Evolutionary conservation across 37 sponge, comb jelly and placozoan species (phyloP).

Genomic region (Ephydatia muelleri): DNA sequence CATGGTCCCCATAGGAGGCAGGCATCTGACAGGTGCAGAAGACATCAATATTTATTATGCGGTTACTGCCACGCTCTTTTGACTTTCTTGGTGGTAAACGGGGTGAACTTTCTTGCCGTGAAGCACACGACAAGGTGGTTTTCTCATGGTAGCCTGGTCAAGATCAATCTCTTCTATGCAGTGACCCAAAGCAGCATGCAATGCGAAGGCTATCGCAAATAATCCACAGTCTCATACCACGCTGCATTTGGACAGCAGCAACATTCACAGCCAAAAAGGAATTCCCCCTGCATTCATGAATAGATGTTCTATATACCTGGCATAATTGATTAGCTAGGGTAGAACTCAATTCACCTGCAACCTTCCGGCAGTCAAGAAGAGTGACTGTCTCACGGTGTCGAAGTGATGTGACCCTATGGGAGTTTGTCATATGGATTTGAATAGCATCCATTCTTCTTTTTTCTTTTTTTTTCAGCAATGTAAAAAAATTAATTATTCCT

Average conservation of each 20-base stretch:
- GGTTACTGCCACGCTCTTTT: neutral
- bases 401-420: neutral
- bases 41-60: neutral
- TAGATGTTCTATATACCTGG: conserved; percentile 1
- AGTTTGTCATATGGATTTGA: neutral
- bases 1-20: neutral
- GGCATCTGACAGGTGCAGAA: conserved; percentile 1
- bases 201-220: neutral
- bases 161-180: neutral
- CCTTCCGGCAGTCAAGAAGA: neutral
- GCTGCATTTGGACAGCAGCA: conserved; percentile 1
- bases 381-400: neutral
- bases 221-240: neutral
- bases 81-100: neutral
- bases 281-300: neutral
- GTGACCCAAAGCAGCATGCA: neutral
- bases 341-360: neutral
- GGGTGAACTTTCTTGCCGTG: neutral
- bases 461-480: too few relatives aligned
- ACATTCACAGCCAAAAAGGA: neutral
- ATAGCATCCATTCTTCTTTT: conserved; percentile 1
- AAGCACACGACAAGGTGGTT: neutral
- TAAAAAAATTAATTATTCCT: too few relatives aligned
- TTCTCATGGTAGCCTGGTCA: neutral
- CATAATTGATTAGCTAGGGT: conserved; percentile 1